A percentile compares a stretch with the other conserved stretches of the same genome.
These are phyloP conservation scores for Limanda limanda DNA, from an alignment of 2,113 vertebrate species.

Conservation along the genomic window DNA sequence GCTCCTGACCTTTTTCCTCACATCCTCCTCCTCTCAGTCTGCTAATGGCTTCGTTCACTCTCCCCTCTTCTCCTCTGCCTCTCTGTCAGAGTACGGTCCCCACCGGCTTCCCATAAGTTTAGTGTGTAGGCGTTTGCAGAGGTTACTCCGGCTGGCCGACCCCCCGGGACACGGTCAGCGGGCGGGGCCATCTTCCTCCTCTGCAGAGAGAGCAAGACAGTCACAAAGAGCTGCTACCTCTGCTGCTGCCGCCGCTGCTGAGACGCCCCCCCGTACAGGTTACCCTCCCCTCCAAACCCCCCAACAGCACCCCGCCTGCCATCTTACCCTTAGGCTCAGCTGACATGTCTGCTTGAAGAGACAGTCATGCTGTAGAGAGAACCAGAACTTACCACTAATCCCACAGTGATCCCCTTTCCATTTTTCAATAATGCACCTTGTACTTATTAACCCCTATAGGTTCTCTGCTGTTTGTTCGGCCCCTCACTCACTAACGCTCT, in stretches of 20 bases:
- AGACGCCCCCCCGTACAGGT: constrained; percentile 87
- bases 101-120: constrained; percentile 93
- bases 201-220: constrained; percentile 76
- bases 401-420: constrained; percentile 36
- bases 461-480: constrained; percentile 37
- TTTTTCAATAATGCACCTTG: constrained; percentile 38
- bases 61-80: constrained; percentile 72
- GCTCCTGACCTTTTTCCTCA: constrained; percentile 42
- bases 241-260: constrained; percentile 71
- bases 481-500: constrained; percentile 48
- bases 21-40: constrained; percentile 30
- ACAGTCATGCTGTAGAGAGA: constrained; percentile 29
- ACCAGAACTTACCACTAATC: constrained; percentile 56
- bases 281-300: constrained; percentile 62
- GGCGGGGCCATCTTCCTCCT: constrained; percentile 77
- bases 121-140: constrained; percentile 97
- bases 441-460: constrained; percentile 34
- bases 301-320: constrained; percentile 5
- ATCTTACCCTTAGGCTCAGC: constrained; percentile 5
- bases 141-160: constrained; percentile 93
- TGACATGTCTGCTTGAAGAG: constrained; percentile 26
- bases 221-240: constrained; percentile 71
- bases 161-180: constrained; percentile 91
- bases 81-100: constrained; percentile 90
- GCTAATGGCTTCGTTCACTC: constrained; percentile 60